A percentile compares a stretch with the other conserved stretches of the same genome.
phyloP scores from a whole-genome alignment of 1,140 invertebrate genomes.

The Penaeus japonicus region DNA sequence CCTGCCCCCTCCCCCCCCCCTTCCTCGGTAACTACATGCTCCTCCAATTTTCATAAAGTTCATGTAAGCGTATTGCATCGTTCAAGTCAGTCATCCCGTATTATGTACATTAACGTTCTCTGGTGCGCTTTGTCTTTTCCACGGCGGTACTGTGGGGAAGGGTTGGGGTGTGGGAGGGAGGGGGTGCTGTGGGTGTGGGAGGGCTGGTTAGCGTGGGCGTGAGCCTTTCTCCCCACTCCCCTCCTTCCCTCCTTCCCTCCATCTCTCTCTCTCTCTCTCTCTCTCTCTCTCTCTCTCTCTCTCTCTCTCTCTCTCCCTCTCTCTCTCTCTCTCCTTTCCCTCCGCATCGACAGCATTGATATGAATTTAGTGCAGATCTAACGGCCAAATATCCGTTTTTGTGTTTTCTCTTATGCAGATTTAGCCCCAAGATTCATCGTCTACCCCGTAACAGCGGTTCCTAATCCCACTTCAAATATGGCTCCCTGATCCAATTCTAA shows the following conservation, averaged over 20 bases:
- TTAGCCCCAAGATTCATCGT: too few species aligned
- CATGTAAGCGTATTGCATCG: constrained; percentile 24
- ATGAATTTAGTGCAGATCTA: too few species aligned
- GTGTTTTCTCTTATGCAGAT: too few species aligned
- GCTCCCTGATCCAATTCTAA: constrained; percentile 50
- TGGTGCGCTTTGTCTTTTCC: neutral
- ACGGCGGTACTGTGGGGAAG: neutral
- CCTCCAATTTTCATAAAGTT: constrained; percentile 50
- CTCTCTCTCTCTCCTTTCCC: too few species aligned
- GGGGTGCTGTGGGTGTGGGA: neutral
- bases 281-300: too few species aligned
- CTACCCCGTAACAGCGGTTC: neutral
- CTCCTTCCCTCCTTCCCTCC: too few species aligned
- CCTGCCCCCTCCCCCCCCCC: neutral
- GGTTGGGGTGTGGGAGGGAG: neutral
- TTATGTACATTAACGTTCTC: constrained; percentile 1
- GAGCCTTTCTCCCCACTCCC: too few species aligned
- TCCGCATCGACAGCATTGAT: too few species aligned
- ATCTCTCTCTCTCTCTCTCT: too few species aligned
- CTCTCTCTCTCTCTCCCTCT: too few species aligned
- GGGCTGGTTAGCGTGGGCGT: too few species aligned
- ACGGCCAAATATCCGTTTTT: too few species aligned
- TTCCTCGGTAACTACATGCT: neutral
- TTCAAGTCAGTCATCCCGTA: constrained; percentile 34
- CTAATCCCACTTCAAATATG: constrained; percentile 38